Percentiles rank a stretch among this genome's conserved stretches.
Evolutionary conservation across 2,888 invertebrate species (phyloP).

Genomic region (Iselma pallidipennis): DNA sequence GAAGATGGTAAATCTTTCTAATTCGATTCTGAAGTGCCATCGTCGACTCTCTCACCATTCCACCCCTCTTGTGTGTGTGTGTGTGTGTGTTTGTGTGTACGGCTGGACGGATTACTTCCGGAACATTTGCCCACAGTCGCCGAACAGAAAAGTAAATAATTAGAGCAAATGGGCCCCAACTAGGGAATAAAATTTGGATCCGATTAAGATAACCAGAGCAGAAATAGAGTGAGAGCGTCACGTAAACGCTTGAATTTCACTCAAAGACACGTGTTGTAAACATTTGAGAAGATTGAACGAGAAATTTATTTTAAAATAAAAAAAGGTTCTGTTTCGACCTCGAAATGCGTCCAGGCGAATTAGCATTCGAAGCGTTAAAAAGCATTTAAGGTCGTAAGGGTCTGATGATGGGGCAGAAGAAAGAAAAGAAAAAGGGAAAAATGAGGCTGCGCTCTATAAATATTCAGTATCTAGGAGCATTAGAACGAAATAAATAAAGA

Average conservation of each 20-base stretch:
- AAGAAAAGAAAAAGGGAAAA: too few relatives aligned
- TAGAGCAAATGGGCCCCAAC: slow-evolving; percentile 5
- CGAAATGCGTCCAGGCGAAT: neutral
- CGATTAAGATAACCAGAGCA: slow-evolving; percentile 6
- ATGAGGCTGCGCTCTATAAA: slow-evolving; percentile 14
- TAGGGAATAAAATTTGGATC: neutral
- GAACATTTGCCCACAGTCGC: slow-evolving; percentile 22
- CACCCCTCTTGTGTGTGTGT: too few relatives aligned
- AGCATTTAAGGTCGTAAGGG: neutral
- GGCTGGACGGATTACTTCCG: slow-evolving; percentile 19
- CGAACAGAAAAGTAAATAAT: slow-evolving; percentile 26
- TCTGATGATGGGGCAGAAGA: too few relatives aligned
- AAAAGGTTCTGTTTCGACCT: neutral
- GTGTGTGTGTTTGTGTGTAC: neutral
- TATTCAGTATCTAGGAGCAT: slow-evolving; percentile 33
- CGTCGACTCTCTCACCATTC: neutral
- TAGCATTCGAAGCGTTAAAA: slow-evolving; percentile 2
- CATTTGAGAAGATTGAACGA: neutral
- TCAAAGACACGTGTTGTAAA: neutral
- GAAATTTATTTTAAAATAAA: neutral
- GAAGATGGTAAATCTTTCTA: slow-evolving; percentile 38
- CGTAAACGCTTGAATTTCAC: neutral
- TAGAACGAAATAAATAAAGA: slow-evolving; percentile 30
- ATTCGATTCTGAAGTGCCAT: slow-evolving; percentile 30
- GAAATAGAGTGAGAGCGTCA: slow-evolving; percentile 7